A percentile compares a stretch with the other conserved stretches of the same genome.
phyloP scores from a whole-genome alignment of 1,140 invertebrate species.

The Chymomyza costata region DNA sequence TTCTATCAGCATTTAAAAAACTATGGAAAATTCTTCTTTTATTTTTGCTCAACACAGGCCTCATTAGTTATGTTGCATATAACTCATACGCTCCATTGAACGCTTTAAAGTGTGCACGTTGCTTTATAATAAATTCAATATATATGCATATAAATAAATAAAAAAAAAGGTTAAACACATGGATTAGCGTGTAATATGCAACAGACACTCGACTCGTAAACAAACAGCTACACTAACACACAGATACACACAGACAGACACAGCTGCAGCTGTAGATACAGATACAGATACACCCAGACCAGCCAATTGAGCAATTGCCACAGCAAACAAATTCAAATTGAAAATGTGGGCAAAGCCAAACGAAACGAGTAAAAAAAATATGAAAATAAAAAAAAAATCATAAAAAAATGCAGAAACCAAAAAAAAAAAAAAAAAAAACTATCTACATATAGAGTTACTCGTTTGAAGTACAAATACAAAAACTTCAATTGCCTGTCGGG shows the following conservation, averaged over 20 bases:
- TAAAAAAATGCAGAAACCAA: neutral
- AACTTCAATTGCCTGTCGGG: no score
- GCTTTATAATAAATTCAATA: constrained; percentile 14
- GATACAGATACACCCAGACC: constrained; percentile 13
- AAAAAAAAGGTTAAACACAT: constrained; percentile 48
- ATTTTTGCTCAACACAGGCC: no score
- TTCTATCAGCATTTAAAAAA: no score
- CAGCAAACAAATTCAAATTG: constrained; percentile 72
- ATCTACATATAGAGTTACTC: no score
- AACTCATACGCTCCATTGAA: no score
- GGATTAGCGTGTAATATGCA: constrained; percentile 62
- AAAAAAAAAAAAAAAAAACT: no score
- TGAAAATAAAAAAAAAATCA: constrained; percentile 11
- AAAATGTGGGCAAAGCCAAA: constrained; percentile 63
- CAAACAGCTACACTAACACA: constrained; percentile 12
- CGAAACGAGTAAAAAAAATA: constrained; percentile 17
- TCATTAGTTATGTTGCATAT: no score
- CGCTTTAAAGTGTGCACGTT: constrained; percentile 25
- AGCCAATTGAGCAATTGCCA: constrained; percentile 71
- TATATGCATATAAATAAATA: no score
- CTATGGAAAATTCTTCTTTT: no score
- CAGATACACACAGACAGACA: constrained; percentile 15
- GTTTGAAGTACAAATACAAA: no score
- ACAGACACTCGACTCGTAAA: constrained; percentile 28
- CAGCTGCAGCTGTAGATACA: no score